These are phyloP conservation scores for Zoanthus sociatus DNA, from an alignment of 92 coral and sea anemone genomes.

Conservation along the genomic window DNA sequence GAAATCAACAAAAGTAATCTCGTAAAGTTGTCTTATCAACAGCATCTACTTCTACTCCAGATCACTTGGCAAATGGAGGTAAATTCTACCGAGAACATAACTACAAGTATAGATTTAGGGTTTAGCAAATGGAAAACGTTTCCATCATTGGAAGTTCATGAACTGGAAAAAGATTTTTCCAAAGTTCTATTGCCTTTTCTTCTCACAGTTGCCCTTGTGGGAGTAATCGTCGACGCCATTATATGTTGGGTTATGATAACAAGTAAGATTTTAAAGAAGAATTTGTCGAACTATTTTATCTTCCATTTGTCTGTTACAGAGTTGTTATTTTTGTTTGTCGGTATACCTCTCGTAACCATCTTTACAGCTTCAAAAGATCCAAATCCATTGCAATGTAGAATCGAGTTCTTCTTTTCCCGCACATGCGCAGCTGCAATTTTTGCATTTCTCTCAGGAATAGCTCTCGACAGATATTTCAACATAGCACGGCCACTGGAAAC, in stretches of 20 bases:
- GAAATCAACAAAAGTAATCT: not conserved
- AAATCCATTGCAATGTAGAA: slow-evolving; percentile 12
- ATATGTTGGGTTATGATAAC: slow-evolving; percentile 30
- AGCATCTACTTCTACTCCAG: not conserved
- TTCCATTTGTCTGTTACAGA: slow-evolving; percentile 28
- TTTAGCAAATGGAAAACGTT: slow-evolving; percentile 23
- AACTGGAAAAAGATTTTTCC: slow-evolving; percentile 23
- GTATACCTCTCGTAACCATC: slow-evolving; percentile 9
- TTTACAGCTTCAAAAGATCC: slow-evolving; percentile 1
- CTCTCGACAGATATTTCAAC: slow-evolving; percentile 36
- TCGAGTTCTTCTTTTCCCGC: slow-evolving; percentile 37
- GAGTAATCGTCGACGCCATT: not conserved
- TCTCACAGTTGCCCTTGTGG: not conserved
- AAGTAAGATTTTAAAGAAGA: slow-evolving; percentile 32
- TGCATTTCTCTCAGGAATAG: slow-evolving; percentile 34
- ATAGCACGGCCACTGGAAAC: slow-evolving; percentile 20
- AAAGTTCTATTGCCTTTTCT: not conserved
- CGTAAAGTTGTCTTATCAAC: not conserved
- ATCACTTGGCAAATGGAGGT: not conserved
- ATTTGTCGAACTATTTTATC: slow-evolving; percentile 32
- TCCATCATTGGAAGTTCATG: slow-evolving; percentile 3
- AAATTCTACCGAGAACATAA: not conserved
- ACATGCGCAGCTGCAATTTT: slow-evolving; percentile 34
- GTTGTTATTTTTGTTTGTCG: slow-evolving; percentile 13
- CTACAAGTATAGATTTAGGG: not conserved